Conservation (phyloP, 2,888 invertebrate species). For the Cephus rjabovi region DNA sequence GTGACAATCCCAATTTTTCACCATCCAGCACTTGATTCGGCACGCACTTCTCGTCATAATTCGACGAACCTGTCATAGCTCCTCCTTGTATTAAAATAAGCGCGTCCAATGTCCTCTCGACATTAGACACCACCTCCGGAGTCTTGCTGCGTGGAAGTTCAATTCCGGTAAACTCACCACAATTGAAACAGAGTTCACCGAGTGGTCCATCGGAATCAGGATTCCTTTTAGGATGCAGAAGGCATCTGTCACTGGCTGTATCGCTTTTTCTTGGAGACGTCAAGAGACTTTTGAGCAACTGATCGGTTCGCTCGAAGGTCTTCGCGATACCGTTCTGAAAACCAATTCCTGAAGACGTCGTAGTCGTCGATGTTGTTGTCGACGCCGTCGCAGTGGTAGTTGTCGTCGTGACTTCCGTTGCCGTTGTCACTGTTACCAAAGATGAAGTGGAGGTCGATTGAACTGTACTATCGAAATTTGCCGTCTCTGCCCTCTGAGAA, state of each 20-base stretch:
- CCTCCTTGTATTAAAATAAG: conserved; percentile 69
- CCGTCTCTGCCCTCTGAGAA: conserved; percentile 10
- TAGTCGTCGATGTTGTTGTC: conserved; percentile 14
- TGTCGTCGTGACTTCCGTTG: conserved; percentile 15
- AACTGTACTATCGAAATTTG: not conserved
- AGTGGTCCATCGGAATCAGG: conserved; percentile 28
- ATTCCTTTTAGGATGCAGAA: conserved; percentile 41
- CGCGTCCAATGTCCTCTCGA: conserved; percentile 67
- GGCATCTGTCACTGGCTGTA: conserved; percentile 31
- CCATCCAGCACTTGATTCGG: conserved; percentile 72
- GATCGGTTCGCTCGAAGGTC: conserved; percentile 47
- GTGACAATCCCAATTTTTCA: conserved; percentile 74
- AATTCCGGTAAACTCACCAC: conserved; percentile 47
- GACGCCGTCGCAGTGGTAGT: conserved; percentile 27
- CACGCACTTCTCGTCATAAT: conserved; percentile 75
- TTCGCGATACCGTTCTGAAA: conserved; percentile 39
- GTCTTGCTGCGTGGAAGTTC: conserved; percentile 33
- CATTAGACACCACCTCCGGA: conserved; percentile 61
- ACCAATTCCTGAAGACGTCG: conserved; percentile 33
- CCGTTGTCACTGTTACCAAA: conserved; percentile 19
- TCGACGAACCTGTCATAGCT: conserved; percentile 70
- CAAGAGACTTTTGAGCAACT: conserved; percentile 49
- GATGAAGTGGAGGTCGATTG: conserved; percentile 9
- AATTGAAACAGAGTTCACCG: conserved; percentile 53
- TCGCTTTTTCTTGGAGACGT: conserved; percentile 43